A percentile compares a stretch with the other conserved stretches of the same genome.
Conservation (phyloP, 2,113 vertebrate genomes). For the Shinisaurus crocodilurus region DNA sequence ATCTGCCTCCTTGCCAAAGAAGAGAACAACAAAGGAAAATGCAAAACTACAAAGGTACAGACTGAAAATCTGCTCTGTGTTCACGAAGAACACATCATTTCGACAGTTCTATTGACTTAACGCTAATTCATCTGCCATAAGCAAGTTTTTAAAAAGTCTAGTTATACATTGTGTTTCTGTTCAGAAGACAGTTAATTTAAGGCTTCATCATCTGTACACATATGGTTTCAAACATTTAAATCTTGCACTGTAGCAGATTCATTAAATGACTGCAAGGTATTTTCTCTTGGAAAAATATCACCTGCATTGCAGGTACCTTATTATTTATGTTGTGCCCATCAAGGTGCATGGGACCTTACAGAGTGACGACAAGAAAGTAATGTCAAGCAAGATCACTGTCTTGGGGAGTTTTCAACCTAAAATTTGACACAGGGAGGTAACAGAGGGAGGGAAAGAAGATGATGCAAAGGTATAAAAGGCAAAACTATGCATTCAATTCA, state of each 20-base stretch:
- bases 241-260: not conserved
- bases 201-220: not conserved
- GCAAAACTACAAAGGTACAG: not conserved
- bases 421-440: not conserved
- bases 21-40: slow-evolving; percentile 37
- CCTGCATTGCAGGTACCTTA: not conserved
- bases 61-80: slow-evolving; percentile 27
- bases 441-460: not conserved
- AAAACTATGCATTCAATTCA: slow-evolving; percentile 30
- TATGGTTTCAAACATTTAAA: not conserved
- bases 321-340: not conserved
- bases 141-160: not conserved
- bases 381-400: not conserved
- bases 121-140: not conserved
- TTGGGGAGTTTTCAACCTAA: not conserved
- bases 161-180: slow-evolving; percentile 27
- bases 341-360: not conserved
- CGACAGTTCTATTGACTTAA: not conserved
- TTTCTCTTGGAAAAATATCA: not conserved
- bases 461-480: not conserved
- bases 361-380: not conserved
- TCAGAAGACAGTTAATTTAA: not conserved
- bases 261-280: not conserved
- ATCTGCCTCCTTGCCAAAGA: slow-evolving; percentile 35
- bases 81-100: accelerated